Conservation (phyloP, 2,888 invertebrate genomes). For the Phragmatobia fuliginosa region DNA sequence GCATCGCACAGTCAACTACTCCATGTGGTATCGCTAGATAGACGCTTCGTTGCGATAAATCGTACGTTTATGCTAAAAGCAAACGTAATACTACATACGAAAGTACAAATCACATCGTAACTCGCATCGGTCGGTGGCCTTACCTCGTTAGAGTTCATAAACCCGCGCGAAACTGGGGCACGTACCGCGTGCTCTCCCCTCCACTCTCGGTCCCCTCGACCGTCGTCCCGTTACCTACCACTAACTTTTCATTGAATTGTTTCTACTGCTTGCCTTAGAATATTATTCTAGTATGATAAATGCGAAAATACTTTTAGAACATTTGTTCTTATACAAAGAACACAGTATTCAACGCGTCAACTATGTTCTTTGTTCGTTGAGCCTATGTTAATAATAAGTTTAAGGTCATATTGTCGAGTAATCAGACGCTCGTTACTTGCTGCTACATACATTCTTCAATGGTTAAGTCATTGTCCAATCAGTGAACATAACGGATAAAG, state of each 20-base stretch:
- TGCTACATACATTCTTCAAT: constrained; percentile 50
- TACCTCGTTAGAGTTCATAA: constrained; percentile 87
- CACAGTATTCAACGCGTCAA: constrained; percentile 37
- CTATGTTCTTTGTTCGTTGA: constrained; percentile 47
- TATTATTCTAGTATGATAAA: constrained; percentile 57
- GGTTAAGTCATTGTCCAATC: constrained; percentile 46
- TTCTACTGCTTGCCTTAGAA: constrained; percentile 67
- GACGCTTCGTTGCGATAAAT: constrained; percentile 80
- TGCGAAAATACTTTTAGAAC: constrained; percentile 48
- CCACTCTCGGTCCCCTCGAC: constrained; percentile 57
- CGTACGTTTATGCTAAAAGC: constrained; percentile 53
- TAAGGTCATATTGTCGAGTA: constrained; percentile 58
- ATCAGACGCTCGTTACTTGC: constrained; percentile 49
- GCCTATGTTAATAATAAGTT: constrained; percentile 55
- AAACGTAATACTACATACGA: constrained; percentile 55
- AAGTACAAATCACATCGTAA: constrained; percentile 69
- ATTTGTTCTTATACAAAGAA: constrained; percentile 34
- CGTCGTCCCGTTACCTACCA: constrained; percentile 78
- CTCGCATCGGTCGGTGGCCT: constrained; percentile 83
- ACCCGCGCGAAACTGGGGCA: constrained; percentile 86
- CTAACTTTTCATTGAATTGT: constrained; percentile 83
- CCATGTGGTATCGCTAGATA: constrained; percentile 80
- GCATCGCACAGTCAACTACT: constrained; percentile 78
- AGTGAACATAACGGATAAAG: constrained; percentile 13
- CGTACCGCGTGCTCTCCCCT: constrained; percentile 78